A percentile compares a stretch with the other conserved stretches of the same genome.
Evolutionary conservation across 2,888 invertebrate species (phyloP).

Genomic region (Trachelus stipa): DNA sequence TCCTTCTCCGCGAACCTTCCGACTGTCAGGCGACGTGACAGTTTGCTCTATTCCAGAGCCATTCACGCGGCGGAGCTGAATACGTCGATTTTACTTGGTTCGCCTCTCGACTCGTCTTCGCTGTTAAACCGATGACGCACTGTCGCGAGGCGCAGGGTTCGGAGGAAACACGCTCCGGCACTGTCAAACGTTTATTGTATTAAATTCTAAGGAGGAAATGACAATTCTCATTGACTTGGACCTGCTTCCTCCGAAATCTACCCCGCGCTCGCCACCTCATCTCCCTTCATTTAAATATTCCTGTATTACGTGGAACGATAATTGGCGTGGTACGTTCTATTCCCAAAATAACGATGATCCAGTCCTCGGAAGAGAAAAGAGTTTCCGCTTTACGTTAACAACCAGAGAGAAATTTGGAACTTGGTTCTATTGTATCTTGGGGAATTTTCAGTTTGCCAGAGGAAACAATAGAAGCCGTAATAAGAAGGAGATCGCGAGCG

Average conservation of each 20-base stretch:
- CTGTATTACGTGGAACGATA: neutral
- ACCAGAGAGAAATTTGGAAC: neutral
- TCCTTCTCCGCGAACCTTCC: neutral
- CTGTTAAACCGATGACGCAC: neutral
- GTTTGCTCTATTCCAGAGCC: neutral
- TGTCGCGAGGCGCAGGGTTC: neutral
- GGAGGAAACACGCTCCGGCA: neutral
- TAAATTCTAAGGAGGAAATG: constrained; percentile 8
- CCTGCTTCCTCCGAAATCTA: neutral
- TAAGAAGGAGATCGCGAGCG: neutral
- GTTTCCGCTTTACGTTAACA: neutral
- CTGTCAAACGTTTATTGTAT: neutral
- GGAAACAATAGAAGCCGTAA: neutral
- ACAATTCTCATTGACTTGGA: constrained; percentile 3
- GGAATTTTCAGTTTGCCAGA: neutral
- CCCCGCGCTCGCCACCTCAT: neutral
- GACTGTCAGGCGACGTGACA: neutral
- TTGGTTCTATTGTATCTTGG: neutral
- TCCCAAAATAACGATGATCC: neutral
- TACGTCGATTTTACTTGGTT: neutral
- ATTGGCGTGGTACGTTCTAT: neutral
- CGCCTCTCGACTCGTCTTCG: neutral
- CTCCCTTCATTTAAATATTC: neutral
- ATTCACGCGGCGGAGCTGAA: neutral
- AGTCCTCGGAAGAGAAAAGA: neutral